A percentile compares a stretch with the other conserved stretches of the same genome.
phyloP scores from a whole-genome alignment of 2,113 vertebrate species.

The Hiodon tergisus region DNA sequence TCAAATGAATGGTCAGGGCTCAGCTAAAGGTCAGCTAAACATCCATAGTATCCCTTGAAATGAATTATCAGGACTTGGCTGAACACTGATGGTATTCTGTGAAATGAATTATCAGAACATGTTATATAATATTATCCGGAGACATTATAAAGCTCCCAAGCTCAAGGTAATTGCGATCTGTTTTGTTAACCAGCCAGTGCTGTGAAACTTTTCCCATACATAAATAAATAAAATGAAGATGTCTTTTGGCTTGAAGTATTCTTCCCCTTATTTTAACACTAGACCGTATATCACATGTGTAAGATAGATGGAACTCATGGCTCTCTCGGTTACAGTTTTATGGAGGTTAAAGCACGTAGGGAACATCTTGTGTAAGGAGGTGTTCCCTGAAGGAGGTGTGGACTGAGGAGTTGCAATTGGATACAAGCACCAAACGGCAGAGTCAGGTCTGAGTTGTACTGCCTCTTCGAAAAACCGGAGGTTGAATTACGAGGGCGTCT shows the following conservation, averaged over 20 bases:
- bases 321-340: no score
- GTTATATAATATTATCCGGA: background rate
- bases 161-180: background rate
- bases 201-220: background rate
- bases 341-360: no score
- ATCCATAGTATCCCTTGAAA: background rate
- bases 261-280: background rate
- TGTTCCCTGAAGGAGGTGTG: no score
- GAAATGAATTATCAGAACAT: background rate
- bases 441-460: constrained; percentile 18
- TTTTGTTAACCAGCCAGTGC: background rate
- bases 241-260: background rate
- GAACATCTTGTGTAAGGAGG: no score
- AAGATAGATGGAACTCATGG: no score
- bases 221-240: no score
- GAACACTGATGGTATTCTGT: background rate
- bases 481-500: constrained; percentile 22
- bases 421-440: background rate
- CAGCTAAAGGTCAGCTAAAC: background rate
- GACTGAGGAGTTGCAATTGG: no score
- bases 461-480: constrained; percentile 21
- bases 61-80: background rate
- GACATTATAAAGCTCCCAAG: background rate
- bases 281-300: no score
- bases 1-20: background rate